phyloP scores from a whole-genome alignment of 2,888 invertebrate genomes.

The Brachypterus glaber region DNA sequence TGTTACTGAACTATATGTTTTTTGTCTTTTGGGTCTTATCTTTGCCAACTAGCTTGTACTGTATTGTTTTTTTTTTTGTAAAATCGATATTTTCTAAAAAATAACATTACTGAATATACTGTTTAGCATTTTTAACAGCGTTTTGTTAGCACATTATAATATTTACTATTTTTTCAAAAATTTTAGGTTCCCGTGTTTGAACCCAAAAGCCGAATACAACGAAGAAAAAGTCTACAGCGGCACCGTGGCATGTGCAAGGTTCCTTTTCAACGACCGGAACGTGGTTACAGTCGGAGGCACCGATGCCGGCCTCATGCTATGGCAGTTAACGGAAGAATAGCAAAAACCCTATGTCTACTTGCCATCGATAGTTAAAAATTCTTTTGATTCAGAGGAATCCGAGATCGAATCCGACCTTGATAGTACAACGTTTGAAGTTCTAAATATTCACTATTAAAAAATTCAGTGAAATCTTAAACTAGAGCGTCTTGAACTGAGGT shows the following conservation, averaged over 20 bases:
- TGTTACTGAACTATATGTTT: no score
- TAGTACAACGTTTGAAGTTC: constrained; percentile 34
- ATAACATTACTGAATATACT: no score
- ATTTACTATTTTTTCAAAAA: no score
- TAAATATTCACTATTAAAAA: constrained; percentile 30
- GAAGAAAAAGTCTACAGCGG: constrained; percentile 84
- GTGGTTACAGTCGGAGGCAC: constrained; percentile 78
- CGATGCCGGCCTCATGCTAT: constrained; percentile 83
- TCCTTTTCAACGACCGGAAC: constrained; percentile 78
- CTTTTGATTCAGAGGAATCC: constrained; percentile 25
- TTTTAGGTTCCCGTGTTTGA: constrained; percentile 72
- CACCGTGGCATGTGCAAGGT: constrained; percentile 67
- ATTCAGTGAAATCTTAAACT: constrained; percentile 16
- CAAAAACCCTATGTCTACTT: constrained; percentile 31
- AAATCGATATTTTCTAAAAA: no score
- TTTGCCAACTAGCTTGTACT: no score
- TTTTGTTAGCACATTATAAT: no score
- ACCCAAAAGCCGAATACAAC: constrained; percentile 77
- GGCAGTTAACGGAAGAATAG: constrained; percentile 79
- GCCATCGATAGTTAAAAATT: constrained; percentile 21
- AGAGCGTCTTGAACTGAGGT: constrained; percentile 13
- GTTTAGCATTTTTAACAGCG: no score
- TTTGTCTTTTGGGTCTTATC: no score
- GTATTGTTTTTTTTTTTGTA: no score
- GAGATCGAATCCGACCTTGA: constrained; percentile 34